phyloP scores from a whole-genome alignment of 2,888 invertebrate genomes.

The Lasioglossum zephyrum region DNA sequence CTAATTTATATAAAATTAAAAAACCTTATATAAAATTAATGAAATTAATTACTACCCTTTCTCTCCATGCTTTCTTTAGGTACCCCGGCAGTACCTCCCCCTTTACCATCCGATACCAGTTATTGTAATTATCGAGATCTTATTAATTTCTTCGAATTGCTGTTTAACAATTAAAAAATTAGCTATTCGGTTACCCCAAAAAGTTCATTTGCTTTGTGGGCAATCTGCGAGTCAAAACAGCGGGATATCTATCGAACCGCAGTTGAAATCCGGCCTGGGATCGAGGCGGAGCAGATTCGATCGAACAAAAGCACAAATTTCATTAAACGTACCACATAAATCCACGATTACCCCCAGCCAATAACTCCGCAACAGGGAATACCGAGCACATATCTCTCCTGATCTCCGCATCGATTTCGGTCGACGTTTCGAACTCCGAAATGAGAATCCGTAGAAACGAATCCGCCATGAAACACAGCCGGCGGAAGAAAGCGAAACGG shows the following conservation, averaged over 20 bases:
- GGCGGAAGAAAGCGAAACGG: not conserved
- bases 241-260: not conserved
- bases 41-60: no score
- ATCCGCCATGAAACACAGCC: not conserved
- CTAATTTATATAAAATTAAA: no score
- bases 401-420: slow-evolving; percentile 51
- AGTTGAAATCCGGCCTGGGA: not conserved
- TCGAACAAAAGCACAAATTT: slow-evolving; percentile 46
- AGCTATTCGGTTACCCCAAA: not conserved
- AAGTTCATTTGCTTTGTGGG: not conserved
- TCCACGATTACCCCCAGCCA: slow-evolving; percentile 46
- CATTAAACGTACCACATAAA: slow-evolving; percentile 51
- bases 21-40: no score
- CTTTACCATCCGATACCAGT: no score
- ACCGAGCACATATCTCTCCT: slow-evolving; percentile 38
- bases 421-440: slow-evolving; percentile 16
- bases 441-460: slow-evolving; percentile 21
- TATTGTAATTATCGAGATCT: no score
- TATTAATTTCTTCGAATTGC: no score
- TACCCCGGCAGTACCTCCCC: no score
- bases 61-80: no score
- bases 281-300: not conserved
- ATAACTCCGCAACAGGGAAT: slow-evolving; percentile 47
- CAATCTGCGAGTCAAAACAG: not conserved
- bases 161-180: no score